Conservation (phyloP, 2,888 invertebrate species). For the Andrena praecox region DNA sequence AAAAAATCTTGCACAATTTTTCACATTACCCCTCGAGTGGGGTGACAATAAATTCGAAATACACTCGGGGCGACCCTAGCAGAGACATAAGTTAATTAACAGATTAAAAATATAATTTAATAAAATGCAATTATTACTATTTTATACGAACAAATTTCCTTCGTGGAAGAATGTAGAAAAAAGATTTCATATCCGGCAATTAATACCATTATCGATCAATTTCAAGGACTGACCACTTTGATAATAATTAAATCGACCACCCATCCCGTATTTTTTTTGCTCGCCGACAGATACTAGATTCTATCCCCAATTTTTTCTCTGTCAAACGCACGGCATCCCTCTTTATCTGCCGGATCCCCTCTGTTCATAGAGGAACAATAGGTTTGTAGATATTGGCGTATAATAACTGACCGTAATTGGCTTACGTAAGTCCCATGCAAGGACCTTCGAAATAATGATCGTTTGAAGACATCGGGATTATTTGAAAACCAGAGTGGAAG, state of each 20-base stretch:
- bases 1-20: too few relatives aligned
- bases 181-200: background rate
- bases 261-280: slow-evolving; percentile 37
- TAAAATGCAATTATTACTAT: background rate
- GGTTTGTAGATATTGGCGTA: slow-evolving; percentile 37
- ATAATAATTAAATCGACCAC: slow-evolving; percentile 34
- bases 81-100: too few relatives aligned
- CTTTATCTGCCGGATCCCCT: slow-evolving; percentile 21
- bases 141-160: background rate
- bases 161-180: background rate
- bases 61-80: background rate
- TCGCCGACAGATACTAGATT: slow-evolving; percentile 46
- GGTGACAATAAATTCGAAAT: background rate
- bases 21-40: too few relatives aligned
- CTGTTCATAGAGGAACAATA: slow-evolving; percentile 34
- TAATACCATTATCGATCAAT: slow-evolving; percentile 26
- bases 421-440: slow-evolving; percentile 26
- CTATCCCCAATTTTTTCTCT: slow-evolving; percentile 47
- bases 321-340: slow-evolving; percentile 35
- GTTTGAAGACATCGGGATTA: background rate
- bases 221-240: background rate
- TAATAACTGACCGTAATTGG: slow-evolving; percentile 33
- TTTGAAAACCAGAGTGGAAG: background rate
- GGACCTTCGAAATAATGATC: slow-evolving; percentile 3
- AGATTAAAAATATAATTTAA: background rate